These are phyloP conservation scores for Nyleta sp. DNA, from an alignment of 2,888 invertebrate genomes.

Conservation along the genomic window DNA sequence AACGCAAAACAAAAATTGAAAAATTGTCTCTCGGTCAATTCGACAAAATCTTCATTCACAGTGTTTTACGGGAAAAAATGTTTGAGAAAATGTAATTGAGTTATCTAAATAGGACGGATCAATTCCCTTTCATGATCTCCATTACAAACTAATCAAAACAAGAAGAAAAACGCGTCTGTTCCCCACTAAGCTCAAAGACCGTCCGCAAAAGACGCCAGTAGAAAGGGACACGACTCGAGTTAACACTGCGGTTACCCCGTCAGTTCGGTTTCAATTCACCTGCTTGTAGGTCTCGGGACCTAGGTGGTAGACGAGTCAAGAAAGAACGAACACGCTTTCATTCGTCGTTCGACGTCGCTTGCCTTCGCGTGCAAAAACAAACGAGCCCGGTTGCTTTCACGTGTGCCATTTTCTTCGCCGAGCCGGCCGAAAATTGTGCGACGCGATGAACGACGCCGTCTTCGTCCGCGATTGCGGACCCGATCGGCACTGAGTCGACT, in stretches of 20 bases:
- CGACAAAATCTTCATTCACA: too few species aligned
- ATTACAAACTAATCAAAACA: constrained; percentile 39
- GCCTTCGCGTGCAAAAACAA: constrained; percentile 23
- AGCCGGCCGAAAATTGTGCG: constrained; percentile 14
- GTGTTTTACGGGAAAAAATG: too few species aligned
- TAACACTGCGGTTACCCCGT: constrained; percentile 70
- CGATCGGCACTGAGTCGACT: constrained; percentile 15
- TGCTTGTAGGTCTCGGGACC: constrained; percentile 62
- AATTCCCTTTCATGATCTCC: constrained; percentile 10
- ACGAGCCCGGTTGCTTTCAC: constrained; percentile 29
- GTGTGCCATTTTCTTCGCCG: constrained; percentile 33
- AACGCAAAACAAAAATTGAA: too few species aligned
- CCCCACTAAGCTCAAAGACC: constrained; percentile 37
- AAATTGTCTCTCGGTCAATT: too few species aligned
- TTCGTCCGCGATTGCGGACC: constrained; percentile 15
- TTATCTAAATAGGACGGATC: neutral
- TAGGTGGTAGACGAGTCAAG: constrained; percentile 69
- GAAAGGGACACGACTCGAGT: constrained; percentile 64
- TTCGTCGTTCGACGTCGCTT: constrained; percentile 53
- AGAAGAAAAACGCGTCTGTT: constrained; percentile 24
- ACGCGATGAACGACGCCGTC: constrained; percentile 26
- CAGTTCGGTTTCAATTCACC: constrained; percentile 59
- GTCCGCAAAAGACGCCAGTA: constrained; percentile 48
- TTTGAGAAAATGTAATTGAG: too few species aligned
- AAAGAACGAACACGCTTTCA: constrained; percentile 65